Evolutionary conservation across 2,113 vertebrate species (phyloP).

Genomic region (Dissostichus mawsoni): DNA sequence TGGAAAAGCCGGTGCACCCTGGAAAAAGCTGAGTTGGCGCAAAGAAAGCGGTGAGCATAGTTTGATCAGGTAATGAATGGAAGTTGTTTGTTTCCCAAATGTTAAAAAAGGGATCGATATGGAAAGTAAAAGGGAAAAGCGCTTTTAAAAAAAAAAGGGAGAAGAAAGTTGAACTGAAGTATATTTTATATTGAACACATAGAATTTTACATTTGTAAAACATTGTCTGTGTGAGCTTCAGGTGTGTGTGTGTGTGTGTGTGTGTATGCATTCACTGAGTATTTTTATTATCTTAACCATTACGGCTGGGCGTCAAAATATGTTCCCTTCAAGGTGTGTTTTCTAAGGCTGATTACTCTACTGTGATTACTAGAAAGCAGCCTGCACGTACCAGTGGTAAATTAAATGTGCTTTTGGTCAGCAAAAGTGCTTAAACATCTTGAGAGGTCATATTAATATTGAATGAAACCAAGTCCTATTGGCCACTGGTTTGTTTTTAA

Average conservation of each 20-base stretch:
- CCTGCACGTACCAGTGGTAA: slow-evolving; percentile 14
- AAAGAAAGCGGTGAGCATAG: neutral
- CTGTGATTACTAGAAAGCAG: slow-evolving; percentile 35
- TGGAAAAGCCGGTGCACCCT: slow-evolving; percentile 44
- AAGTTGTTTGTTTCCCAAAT: neutral
- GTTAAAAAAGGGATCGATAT: neutral
- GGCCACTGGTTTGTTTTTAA: slow-evolving; percentile 14
- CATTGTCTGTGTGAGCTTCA: slow-evolving; percentile 20
- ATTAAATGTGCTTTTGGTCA: slow-evolving; percentile 26
- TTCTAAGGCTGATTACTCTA: slow-evolving; percentile 5
- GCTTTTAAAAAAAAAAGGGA: slow-evolving; percentile 15
- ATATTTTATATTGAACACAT: slow-evolving; percentile 49
- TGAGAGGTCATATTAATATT: neutral
- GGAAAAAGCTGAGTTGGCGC: neutral
- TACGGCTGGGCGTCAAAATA: neutral
- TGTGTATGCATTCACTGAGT: slow-evolving; percentile 29
- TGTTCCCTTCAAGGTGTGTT: neutral
- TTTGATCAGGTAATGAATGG: slow-evolving; percentile 10
- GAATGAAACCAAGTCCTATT: slow-evolving; percentile 8
- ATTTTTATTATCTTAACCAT: slow-evolving; percentile 29
- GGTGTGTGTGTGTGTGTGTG: slow-evolving; percentile 21
- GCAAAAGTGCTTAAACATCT: slow-evolving; percentile 11
- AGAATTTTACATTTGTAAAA: slow-evolving; percentile 54
- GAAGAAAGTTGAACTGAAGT: slow-evolving; percentile 21
- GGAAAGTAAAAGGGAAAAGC: slow-evolving; percentile 24